Evolutionary conservation across 2,888 invertebrate genomes (phyloP).

Genomic region (Drosophila mercatorum): DNA sequence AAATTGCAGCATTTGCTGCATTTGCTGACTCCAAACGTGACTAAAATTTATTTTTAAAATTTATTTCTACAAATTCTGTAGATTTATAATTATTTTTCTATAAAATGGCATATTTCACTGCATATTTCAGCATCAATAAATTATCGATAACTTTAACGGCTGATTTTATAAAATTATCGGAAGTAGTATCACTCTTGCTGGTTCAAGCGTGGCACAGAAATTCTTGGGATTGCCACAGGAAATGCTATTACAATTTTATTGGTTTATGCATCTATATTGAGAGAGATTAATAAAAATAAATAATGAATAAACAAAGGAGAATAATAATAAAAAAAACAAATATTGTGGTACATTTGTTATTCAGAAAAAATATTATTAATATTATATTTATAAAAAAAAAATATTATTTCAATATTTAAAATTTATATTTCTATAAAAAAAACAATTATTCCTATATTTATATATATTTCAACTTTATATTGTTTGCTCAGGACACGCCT

Average conservation of each 20-base stretch:
- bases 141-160: background rate
- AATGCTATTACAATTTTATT: background rate
- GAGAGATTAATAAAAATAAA: background rate
- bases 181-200: background rate
- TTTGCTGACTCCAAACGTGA: background rate
- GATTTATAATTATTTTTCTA: rapidly evolving
- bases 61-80: background rate
- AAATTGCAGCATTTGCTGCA: background rate
- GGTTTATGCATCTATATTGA: background rate
- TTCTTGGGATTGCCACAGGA: background rate
- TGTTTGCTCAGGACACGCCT: slow-evolving; percentile 85
- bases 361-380: too few species aligned
- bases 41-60: background rate
- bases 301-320: background rate
- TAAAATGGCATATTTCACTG: background rate
- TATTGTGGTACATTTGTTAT: too few species aligned
- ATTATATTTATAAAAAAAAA: too few species aligned
- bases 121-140: background rate
- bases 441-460: too few species aligned
- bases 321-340: too few species aligned
- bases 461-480: background rate
- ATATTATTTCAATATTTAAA: too few species aligned
- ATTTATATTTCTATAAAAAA: too few species aligned
- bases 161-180: background rate
- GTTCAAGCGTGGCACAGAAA: background rate